phyloP scores from a whole-genome alignment of 2,113 vertebrate species.

The Epinephelus cyanopodus region DNA sequence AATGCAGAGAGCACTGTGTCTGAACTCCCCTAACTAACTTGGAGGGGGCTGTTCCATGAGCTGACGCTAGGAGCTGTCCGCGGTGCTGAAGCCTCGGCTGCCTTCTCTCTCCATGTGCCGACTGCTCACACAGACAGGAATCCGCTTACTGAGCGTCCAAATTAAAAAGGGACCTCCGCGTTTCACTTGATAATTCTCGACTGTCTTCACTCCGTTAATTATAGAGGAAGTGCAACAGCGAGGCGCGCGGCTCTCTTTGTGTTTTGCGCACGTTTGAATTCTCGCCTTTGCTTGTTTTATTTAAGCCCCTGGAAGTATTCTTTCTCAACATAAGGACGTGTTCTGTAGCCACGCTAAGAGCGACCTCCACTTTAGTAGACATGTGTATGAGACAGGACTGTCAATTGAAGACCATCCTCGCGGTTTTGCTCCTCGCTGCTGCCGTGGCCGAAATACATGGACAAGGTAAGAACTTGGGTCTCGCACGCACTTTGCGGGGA shows the following conservation, averaged over 20 bases:
- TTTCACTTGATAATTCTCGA: conserved; percentile 67
- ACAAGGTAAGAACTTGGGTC: conserved; percentile 81
- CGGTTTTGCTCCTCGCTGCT: conserved; percentile 67
- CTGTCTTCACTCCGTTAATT: conserved; percentile 33
- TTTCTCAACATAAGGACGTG: conserved; percentile 72
- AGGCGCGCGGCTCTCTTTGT: conserved; percentile 14
- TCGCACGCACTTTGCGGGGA: conserved; percentile 44
- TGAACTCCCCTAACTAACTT: conserved; percentile 40
- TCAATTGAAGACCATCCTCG: conserved; percentile 62
- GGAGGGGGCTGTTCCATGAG: conserved; percentile 77
- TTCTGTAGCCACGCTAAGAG: conserved; percentile 53
- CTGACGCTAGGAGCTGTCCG: conserved; percentile 94
- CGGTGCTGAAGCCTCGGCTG: conserved; percentile 85
- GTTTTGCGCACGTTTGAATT: neutral
- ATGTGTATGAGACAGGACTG: conserved; percentile 75
- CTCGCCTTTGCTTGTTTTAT: conserved; percentile 38
- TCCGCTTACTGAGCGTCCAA: conserved; percentile 76
- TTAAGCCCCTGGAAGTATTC: conserved; percentile 69
- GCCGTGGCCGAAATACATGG: conserved; percentile 57
- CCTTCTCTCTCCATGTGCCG: conserved; percentile 77
- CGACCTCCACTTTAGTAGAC: conserved; percentile 75
- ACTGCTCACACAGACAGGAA: conserved; percentile 73
- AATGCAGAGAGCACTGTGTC: neutral
- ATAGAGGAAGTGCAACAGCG: conserved; percentile 19
- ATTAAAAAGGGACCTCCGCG: conserved; percentile 75